These are phyloP conservation scores for Excalfactoria chinensis DNA, from an alignment of 2,113 vertebrate species.

Conservation along the genomic window DNA sequence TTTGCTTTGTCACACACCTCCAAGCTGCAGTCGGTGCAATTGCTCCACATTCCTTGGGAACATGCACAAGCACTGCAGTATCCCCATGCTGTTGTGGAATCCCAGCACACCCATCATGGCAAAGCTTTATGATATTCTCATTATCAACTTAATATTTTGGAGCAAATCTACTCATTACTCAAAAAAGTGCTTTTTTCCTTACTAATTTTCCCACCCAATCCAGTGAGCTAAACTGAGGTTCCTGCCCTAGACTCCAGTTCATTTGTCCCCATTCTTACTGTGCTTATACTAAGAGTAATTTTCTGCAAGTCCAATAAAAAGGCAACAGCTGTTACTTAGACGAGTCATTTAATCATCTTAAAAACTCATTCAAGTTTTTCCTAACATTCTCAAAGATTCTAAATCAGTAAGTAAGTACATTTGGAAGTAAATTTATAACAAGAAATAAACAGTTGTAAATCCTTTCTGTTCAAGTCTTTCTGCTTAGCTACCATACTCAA, in stretches of 20 bases:
- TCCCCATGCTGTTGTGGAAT: background rate
- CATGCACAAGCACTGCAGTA: background rate
- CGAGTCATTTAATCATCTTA: background rate
- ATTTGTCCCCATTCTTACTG: background rate
- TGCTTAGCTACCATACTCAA: background rate
- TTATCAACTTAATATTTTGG: background rate
- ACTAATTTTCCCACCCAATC: background rate
- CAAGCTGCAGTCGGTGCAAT: background rate
- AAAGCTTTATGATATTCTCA: too few relatives aligned
- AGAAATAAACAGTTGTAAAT: background rate
- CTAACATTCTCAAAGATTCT: background rate
- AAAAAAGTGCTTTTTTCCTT: background rate
- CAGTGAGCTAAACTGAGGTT: background rate
- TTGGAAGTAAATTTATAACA: background rate
- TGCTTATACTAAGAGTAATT: too few relatives aligned
- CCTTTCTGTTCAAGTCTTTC: background rate
- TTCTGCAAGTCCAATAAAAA: background rate
- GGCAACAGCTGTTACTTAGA: background rate
- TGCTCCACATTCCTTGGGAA: background rate
- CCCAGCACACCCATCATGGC: too few relatives aligned
- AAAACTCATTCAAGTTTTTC: background rate
- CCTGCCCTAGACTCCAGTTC: background rate
- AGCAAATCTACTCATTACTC: background rate
- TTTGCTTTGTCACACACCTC: background rate
- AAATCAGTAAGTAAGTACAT: background rate